Percentiles rank a stretch among this genome's conserved stretches.
Conservation (phyloP, 2,113 vertebrate species). For the Ceratotherium simum region DNA sequence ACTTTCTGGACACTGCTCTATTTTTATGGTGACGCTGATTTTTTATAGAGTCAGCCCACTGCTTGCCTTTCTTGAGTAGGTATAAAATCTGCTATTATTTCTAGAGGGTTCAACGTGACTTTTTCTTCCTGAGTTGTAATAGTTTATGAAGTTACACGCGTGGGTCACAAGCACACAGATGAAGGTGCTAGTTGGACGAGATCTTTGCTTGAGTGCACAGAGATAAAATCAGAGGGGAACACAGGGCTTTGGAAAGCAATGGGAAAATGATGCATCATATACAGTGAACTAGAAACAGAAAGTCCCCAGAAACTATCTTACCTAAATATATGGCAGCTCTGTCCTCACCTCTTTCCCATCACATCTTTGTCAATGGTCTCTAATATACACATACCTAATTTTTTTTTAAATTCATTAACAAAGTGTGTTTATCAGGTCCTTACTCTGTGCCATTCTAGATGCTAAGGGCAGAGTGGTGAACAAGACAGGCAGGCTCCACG, state of each 20-base stretch:
- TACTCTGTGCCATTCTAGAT: background rate
- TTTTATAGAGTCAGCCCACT: background rate
- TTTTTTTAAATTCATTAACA: background rate
- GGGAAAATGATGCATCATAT: background rate
- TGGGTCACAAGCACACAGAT: background rate
- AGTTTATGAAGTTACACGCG: background rate
- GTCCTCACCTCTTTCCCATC: background rate
- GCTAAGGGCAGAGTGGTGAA: background rate
- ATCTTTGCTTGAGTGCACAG: background rate
- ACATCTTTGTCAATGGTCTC: background rate
- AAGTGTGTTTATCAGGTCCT: rapidly evolving
- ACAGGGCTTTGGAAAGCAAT: background rate
- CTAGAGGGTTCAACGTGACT: background rate
- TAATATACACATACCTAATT: background rate
- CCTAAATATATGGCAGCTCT: background rate
- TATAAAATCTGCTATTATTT: background rate
- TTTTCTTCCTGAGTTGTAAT: background rate
- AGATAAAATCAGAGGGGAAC: background rate
- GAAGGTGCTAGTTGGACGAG: background rate
- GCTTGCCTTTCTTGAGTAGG: background rate
- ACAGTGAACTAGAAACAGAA: background rate
- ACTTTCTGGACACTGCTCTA: background rate
- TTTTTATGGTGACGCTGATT: background rate
- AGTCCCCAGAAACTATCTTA: background rate
- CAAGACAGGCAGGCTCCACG: background rate